Evolutionary conservation across 2,888 invertebrate species (phyloP).

Genomic region (Acronicta leporina): DNA sequence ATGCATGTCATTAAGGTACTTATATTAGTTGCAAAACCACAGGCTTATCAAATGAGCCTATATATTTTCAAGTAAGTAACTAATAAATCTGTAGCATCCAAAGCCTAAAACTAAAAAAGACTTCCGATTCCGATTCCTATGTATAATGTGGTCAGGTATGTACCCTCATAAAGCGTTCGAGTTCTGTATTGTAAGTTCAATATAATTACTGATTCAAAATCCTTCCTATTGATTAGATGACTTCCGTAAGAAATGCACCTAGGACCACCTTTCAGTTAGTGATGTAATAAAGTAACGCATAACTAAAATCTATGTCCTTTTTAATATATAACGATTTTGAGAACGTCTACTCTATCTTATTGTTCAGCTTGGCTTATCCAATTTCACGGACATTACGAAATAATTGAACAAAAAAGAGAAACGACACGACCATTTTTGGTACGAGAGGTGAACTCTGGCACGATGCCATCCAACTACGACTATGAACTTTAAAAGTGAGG

Average conservation of each 20-base stretch:
- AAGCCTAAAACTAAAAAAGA: neutral
- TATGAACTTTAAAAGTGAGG: conserved; percentile 37
- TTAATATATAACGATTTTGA: conserved; percentile 9
- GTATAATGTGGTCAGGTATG: too few species aligned
- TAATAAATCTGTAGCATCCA: neutral
- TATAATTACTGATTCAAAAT: neutral
- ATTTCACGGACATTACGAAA: conserved; percentile 31
- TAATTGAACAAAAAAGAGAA: conserved; percentile 28
- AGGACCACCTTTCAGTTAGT: conserved; percentile 8
- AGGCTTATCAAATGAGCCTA: neutral
- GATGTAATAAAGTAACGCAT: conserved; percentile 7
- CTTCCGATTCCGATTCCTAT: too few species aligned
- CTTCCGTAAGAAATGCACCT: conserved; percentile 7
- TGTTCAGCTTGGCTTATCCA: conserved; percentile 37
- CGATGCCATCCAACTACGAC: conserved; percentile 32
- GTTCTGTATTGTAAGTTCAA: neutral
- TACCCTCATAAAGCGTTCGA: too few species aligned
- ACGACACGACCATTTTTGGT: conserved; percentile 19
- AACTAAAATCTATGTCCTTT: conserved; percentile 12
- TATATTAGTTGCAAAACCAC: too few species aligned
- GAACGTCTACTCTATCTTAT: conserved; percentile 15
- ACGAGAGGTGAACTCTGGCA: conserved; percentile 30
- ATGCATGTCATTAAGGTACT: too few species aligned
- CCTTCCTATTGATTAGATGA: neutral
- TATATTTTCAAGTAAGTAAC: neutral